Conservation (phyloP, 2,888 invertebrate genomes). For the Andrena hattorfiana region DNA sequence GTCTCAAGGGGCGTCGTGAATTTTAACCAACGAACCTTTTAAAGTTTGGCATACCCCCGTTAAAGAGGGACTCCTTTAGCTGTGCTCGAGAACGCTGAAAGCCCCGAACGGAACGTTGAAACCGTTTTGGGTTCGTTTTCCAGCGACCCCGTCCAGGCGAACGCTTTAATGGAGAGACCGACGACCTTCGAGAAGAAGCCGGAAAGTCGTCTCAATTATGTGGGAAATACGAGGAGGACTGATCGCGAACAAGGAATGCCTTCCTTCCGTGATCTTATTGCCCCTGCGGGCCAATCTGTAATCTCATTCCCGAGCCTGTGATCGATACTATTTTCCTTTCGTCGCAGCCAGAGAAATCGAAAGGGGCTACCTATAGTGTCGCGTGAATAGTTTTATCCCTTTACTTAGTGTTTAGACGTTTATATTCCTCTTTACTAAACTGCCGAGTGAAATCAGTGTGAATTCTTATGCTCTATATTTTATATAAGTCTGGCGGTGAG, state of each 20-base stretch:
- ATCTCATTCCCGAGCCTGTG: slow-evolving; percentile 9
- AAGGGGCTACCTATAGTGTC: not conserved
- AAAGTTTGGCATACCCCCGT: slow-evolving; percentile 27
- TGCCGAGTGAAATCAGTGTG: not conserved
- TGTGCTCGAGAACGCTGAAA: slow-evolving; percentile 33
- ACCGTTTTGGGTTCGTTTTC: slow-evolving; percentile 36
- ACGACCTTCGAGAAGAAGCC: slow-evolving; percentile 7
- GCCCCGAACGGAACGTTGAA: slow-evolving; percentile 46
- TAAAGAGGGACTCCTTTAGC: slow-evolving; percentile 44
- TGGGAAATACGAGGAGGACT: slow-evolving; percentile 22
- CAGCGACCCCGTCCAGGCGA: slow-evolving; percentile 20
- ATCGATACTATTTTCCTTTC: slow-evolving; percentile 19
- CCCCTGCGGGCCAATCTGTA: slow-evolving; percentile 14
- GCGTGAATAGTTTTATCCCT: not conserved
- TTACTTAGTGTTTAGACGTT: not conserved
- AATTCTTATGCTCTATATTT: too few species aligned
- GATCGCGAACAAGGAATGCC: slow-evolving; percentile 17
- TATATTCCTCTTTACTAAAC: not conserved
- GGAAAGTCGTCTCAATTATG: slow-evolving; percentile 34
- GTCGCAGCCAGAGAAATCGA: not conserved
- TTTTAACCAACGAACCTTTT: slow-evolving; percentile 42
- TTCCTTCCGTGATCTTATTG: slow-evolving; percentile 13
- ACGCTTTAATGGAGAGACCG: slow-evolving; percentile 42
- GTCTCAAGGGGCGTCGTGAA: slow-evolving; percentile 47
- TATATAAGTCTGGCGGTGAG: too few species aligned